phyloP scores from a whole-genome alignment of 2,797 vertebrate genomes.

The Babyrousa celebensis region DNA sequence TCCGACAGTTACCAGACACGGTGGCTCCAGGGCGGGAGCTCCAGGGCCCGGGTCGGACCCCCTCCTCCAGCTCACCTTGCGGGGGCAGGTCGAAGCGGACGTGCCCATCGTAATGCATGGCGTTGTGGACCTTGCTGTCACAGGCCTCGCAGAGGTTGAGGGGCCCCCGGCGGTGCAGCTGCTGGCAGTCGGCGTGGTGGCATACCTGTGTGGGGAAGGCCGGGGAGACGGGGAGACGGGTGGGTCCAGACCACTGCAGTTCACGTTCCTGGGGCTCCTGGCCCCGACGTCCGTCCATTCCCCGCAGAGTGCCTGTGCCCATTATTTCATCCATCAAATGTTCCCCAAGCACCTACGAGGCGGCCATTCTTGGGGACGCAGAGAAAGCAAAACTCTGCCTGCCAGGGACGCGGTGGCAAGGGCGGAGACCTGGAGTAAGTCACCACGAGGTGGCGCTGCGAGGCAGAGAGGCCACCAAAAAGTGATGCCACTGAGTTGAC shows the following conservation, averaged over 20 bases:
- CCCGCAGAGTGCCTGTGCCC: rapidly evolving
- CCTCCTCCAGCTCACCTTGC: constrained; percentile 92
- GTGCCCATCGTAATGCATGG: constrained; percentile 96
- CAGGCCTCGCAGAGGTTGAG: constrained; percentile 96
- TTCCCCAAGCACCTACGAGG: not conserved
- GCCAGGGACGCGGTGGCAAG: rapidly evolving
- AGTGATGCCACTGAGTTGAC: not conserved
- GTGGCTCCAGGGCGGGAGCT: not conserved
- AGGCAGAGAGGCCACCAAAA: not conserved
- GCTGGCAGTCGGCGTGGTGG: constrained; percentile 95
- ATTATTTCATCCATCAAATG: too few relatives aligned
- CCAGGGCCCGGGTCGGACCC: rapidly evolving
- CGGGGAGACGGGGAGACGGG: too few relatives aligned
- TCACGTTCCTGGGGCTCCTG: not conserved
- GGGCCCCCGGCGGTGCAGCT: constrained; percentile 93
- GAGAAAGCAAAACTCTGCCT: not conserved
- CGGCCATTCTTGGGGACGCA: not conserved
- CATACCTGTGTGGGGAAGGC: constrained; percentile 93
- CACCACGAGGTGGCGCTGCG: not conserved
- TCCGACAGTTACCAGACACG: not conserved
- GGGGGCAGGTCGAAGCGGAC: constrained; percentile 95
- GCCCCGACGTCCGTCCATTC: not conserved
- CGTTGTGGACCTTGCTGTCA: constrained; percentile 94
- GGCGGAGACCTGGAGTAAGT: not conserved
- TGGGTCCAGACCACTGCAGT: not conserved